Evolutionary conservation across 2,797 vertebrate species (phyloP).

Genomic region (Notolabrus celidotus): DNA sequence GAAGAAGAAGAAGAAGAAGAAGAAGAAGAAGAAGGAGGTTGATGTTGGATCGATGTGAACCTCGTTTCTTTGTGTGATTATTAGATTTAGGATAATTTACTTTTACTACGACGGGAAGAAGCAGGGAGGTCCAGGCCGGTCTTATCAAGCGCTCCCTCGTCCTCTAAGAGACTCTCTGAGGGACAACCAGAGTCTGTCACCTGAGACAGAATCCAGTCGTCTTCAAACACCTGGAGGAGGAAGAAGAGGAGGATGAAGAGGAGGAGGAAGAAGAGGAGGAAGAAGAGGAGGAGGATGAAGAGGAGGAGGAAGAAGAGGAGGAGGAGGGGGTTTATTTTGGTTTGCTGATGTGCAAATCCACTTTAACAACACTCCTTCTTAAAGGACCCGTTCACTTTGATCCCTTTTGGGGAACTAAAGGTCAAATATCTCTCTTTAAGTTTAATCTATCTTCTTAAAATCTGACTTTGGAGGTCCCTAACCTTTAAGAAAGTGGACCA

Average conservation of each 20-base stretch:
- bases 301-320: too few relatives aligned
- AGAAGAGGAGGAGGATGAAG: neutral
- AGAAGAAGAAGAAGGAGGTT: neutral
- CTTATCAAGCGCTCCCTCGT: constrained; percentile 59
- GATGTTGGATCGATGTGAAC: neutral
- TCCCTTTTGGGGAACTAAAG: too few relatives aligned
- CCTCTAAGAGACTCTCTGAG: constrained; percentile 77
- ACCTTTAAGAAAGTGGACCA: too few relatives aligned
- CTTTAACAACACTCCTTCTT: too few relatives aligned
- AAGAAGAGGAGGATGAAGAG: neutral
- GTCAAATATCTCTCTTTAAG: too few relatives aligned
- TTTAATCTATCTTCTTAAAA: too few relatives aligned
- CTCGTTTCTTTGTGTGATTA: too few relatives aligned
- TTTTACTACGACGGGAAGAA: neutral
- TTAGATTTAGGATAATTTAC: constrained; percentile 16
- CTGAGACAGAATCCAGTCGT: constrained; percentile 78
- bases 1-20: neutral
- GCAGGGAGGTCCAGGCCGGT: constrained; percentile 19
- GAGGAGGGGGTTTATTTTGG: too few relatives aligned
- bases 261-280: neutral
- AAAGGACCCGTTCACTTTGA: too few relatives aligned
- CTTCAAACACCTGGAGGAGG: constrained; percentile 85
- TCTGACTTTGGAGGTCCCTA: too few relatives aligned
- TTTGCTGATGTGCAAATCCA: too few relatives aligned
- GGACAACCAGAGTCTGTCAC: constrained; percentile 80